phyloP scores from a whole-genome alignment of 2,888 invertebrate species.

The Athetis lepigone region DNA sequence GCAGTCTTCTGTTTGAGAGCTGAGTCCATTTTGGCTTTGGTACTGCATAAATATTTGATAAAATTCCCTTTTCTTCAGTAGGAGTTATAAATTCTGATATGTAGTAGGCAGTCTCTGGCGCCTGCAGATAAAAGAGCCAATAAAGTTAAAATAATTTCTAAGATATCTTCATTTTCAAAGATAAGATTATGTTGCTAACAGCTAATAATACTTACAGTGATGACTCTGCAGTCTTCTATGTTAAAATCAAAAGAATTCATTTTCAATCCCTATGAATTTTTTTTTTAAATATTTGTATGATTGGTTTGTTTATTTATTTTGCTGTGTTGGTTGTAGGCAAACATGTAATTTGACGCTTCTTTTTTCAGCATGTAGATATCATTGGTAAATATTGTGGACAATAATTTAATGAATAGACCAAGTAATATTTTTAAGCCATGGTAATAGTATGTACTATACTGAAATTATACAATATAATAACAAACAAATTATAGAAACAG shows the following conservation, averaged over 20 bases:
- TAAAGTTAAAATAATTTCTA: conserved; percentile 10
- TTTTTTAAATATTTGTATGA: background rate
- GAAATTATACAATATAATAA: no score
- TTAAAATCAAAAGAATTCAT: conserved; percentile 44
- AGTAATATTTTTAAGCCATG: no score
- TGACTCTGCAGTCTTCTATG: conserved; percentile 61
- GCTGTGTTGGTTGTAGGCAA: background rate
- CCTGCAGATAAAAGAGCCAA: conserved; percentile 72
- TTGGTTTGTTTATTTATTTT: background rate
- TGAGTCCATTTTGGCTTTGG: conserved; percentile 99
- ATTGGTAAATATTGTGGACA: background rate
- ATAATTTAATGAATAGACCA: no score
- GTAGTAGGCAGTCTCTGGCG: conserved; percentile 93
- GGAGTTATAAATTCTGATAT: conserved; percentile 96
- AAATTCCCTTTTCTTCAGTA: conserved; percentile 93
- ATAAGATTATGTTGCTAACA: conserved; percentile 2
- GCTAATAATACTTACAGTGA: conserved; percentile 62
- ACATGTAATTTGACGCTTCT: conserved; percentile 30
- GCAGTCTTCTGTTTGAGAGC: conserved; percentile 96
- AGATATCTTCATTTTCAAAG: no score
- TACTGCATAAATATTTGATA: conserved; percentile 93
- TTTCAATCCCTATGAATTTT: conserved; percentile 6
- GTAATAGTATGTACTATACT: no score
- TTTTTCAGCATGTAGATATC: conserved; percentile 19
- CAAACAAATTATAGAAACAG: no score